phyloP scores from a whole-genome alignment of 2,113 vertebrate species.

The Vanacampus margaritifer region DNA sequence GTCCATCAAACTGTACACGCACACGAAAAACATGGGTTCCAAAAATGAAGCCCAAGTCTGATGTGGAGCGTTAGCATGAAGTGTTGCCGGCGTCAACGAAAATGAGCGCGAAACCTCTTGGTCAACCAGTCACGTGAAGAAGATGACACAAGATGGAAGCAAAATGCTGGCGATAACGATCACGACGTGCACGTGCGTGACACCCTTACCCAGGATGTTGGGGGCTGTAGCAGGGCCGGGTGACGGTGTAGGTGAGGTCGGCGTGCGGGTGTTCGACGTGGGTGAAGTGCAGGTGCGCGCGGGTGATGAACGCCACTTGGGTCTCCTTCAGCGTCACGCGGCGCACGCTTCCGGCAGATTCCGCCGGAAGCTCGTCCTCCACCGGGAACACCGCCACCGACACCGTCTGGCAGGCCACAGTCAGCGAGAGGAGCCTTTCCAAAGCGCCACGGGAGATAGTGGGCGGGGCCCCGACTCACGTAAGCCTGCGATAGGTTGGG shows the following conservation, averaged over 20 bases:
- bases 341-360: conserved; percentile 59
- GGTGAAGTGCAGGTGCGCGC: conserved; percentile 69
- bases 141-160: too few species aligned
- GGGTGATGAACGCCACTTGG: conserved; percentile 69
- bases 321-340: conserved; percentile 74
- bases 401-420: conserved; percentile 53
- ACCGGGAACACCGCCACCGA: conserved; percentile 68
- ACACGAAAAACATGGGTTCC: not conserved
- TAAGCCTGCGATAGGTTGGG: conserved; percentile 72
- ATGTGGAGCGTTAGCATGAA: too few species aligned
- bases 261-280: conserved; percentile 70
- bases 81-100: too few species aligned
- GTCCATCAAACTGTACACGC: conserved; percentile 65
- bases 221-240: conserved; percentile 71
- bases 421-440: not conserved
- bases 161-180: too few species aligned
- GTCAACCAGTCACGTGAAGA: too few species aligned
- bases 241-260: conserved; percentile 72
- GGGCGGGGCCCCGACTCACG: conserved; percentile 30
- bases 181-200: too few species aligned
- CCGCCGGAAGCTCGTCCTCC: conserved; percentile 75
- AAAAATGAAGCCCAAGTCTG: too few species aligned
- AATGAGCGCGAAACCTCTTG: too few species aligned
- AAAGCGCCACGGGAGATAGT: not conserved
- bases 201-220: conserved; percentile 52